phyloP scores from a whole-genome alignment of 2,888 invertebrate species.

The Ecliptopera silaceata region DNA sequence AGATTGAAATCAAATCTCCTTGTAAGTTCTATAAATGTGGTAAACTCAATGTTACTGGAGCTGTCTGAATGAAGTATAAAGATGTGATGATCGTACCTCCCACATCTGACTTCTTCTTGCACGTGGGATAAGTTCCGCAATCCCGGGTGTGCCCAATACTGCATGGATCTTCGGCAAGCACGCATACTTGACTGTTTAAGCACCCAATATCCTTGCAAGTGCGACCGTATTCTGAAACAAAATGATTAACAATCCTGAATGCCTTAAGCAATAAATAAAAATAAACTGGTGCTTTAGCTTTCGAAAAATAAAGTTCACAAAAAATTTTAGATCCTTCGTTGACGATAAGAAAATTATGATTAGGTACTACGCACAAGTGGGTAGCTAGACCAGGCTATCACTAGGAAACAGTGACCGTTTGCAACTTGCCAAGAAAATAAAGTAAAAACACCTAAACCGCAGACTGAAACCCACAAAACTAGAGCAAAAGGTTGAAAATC shows the following conservation, averaged over 20 bases:
- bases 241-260: no score
- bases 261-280: neutral
- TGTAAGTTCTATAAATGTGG: no score
- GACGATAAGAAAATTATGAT: conserved; percentile 19
- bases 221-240: conserved; percentile 88
- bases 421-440: conserved; percentile 27
- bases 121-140: conserved; percentile 87
- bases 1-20: no score
- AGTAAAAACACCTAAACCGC: conserved; percentile 8
- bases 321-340: conserved; percentile 7
- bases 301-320: neutral
- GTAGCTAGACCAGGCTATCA: conserved; percentile 14
- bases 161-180: conserved; percentile 88
- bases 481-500: conserved; percentile 41
- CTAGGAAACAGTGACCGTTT: conserved; percentile 24
- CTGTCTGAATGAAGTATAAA: neutral
- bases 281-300: neutral
- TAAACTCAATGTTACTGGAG: no score
- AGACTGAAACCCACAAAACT: conserved; percentile 31
- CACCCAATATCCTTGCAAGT: conserved; percentile 91
- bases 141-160: conserved; percentile 80
- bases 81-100: conserved; percentile 56
- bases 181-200: conserved; percentile 87
- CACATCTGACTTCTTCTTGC: conserved; percentile 82
- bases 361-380: conserved; percentile 5